Base-by-base conservation (phyloP, 2,113 vertebrate genomes). In the Microtus oregoni region DNA sequence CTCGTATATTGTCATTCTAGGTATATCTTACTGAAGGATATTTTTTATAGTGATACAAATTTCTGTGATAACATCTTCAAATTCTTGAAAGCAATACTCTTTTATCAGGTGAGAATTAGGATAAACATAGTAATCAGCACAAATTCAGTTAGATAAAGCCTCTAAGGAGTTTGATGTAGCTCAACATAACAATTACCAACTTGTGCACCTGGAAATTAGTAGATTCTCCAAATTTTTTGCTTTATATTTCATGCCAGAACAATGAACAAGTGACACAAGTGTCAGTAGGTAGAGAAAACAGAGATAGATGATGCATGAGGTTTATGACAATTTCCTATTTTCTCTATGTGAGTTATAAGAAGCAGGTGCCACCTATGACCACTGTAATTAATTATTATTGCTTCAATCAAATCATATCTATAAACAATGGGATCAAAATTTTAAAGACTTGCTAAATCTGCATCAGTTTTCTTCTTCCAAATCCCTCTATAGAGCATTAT, bases 291-390 rank as follows among this genome's bases (percentile, higher is more conserved):
- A 1, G 10, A 30, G 38, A 70, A 19, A 68, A 9, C 28, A 35
- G 7, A 32, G 26, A 58, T 11, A 30, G 63, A 24, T 26, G 28
- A 35, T 6, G 6, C 3, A 32, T 10, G 0, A 0, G 5, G 6
- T n/a, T 70, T 7, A 22, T 3, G 47, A 20, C 1, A 22, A 15
- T 22, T 73, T 15, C 7, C 41, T 32, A 10, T n/a, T 76, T 93
- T 47, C 26, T 68, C 14, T 2, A 1, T 50, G n/a, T 77, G 3
- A 28, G 32, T 86, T n/a, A 72, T 14, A 73, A 10, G 72, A 10
- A 82, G 6, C 7, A 3, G 17, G 0, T 20, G 75, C 11, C 47
- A 38, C 63, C 11, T 2, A 7, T 67, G 65, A 38, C 15, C 7
- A 78, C 2, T 3, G 70, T n/a, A 24, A 63, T 6, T 68, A 41